These are phyloP conservation scores for Chrysina gloriosa DNA, from an alignment of 2,888 invertebrate species.

Conservation along the genomic window DNA sequence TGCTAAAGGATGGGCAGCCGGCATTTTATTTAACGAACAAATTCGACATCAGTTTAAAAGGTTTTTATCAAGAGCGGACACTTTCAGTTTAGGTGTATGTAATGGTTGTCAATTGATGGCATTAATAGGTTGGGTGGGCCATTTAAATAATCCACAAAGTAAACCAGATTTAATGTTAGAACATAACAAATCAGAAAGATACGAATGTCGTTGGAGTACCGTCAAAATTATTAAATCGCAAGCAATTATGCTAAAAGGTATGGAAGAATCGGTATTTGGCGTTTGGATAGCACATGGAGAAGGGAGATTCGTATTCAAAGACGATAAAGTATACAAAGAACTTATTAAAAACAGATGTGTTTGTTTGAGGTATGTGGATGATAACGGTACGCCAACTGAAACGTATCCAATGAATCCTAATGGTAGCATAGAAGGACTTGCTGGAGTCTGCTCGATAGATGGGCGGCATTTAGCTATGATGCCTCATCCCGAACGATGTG, in stretches of 20 bases:
- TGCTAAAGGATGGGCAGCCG: constrained; percentile 98
- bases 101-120: constrained; percentile 98
- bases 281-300: constrained; percentile 98
- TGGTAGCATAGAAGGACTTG: constrained; percentile 86
- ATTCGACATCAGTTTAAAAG: constrained; percentile 81
- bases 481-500: constrained; percentile 98
- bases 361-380: constrained; percentile 85
- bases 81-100: constrained; percentile 97
- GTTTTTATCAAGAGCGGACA: constrained; percentile 80
- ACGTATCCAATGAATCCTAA: constrained; percentile 96
- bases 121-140: constrained; percentile 89
- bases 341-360: constrained; percentile 73
- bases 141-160: constrained; percentile 57
- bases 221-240: constrained; percentile 72
- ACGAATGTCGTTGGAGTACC: constrained; percentile 74
- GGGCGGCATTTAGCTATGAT: constrained; percentile 97
- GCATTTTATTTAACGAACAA: constrained; percentile 82
- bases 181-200: constrained; percentile 91
- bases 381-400: constrained; percentile 79
- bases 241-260: constrained; percentile 89
- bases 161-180: constrained; percentile 77
- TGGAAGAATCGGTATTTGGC: constrained; percentile 90
- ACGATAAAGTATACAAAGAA: constrained; percentile 65
- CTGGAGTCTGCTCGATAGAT: constrained; percentile 88
- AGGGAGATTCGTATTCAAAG: constrained; percentile 79